These are phyloP conservation scores for Enteromius radiatus DNA, from an alignment of 2,797 vertebrate genomes.

Conservation along the genomic window DNA sequence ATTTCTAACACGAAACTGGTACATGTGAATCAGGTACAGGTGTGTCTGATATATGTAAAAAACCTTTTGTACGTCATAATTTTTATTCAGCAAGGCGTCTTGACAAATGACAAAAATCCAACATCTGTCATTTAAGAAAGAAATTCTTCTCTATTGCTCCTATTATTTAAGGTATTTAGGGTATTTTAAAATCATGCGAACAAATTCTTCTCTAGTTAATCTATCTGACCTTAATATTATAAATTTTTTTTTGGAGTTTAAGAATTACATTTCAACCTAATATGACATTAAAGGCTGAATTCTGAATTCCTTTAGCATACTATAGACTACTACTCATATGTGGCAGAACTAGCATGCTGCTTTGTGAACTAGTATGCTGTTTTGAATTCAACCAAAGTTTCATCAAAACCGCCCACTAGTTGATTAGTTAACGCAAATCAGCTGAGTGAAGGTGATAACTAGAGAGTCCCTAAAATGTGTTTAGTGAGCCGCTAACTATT, in stretches of 20 bases:
- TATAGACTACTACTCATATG: not conserved
- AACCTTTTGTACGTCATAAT: not conserved
- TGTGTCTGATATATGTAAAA: not conserved
- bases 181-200: not conserved
- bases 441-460: conserved; percentile 35
- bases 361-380: not conserved
- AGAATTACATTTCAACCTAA: conserved; percentile 1
- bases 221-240: not conserved
- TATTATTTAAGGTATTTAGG: not conserved
- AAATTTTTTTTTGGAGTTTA: not conserved
- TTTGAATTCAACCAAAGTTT: not conserved
- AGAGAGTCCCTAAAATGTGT: not conserved
- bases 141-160: not conserved
- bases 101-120: not conserved
- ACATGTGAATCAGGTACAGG: not conserved
- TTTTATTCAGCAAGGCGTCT: not conserved
- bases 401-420: not conserved
- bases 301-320: not conserved
- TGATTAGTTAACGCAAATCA: conserved; percentile 44
- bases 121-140: not conserved
- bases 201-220: not conserved
- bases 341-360: not conserved
- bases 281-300: not conserved
- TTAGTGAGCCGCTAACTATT: not conserved
- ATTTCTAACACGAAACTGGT: not conserved